Percentiles rank a stretch among this genome's conserved stretches.
phyloP scores from a whole-genome alignment of 1,140 invertebrate genomes.

The Neodiprion fabricii region DNA sequence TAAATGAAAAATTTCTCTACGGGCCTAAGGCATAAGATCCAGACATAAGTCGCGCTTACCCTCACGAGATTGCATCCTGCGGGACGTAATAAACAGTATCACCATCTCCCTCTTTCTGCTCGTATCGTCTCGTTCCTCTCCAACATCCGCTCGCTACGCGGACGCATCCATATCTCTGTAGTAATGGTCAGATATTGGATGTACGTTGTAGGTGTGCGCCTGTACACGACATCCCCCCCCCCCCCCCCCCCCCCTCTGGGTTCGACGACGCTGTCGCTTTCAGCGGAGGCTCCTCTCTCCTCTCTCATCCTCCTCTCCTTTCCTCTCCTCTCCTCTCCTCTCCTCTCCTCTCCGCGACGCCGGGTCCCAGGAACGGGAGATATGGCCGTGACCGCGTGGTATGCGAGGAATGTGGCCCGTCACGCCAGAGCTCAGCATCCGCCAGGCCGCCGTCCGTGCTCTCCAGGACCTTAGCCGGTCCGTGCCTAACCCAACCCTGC shows the following conservation, averaged over 20 bases:
- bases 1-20: too few species aligned
- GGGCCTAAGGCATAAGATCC: too few species aligned
- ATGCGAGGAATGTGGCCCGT: constrained; percentile 59
- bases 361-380: constrained; percentile 53
- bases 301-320: too few species aligned
- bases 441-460: constrained; percentile 27
- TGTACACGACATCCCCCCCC: background rate
- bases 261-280: constrained; percentile 39
- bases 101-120: too few species aligned
- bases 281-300: constrained; percentile 29
- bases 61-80: too few species aligned
- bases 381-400: constrained; percentile 59
- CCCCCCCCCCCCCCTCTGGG: constrained; percentile 15
- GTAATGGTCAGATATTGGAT: too few species aligned
- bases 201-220: too few species aligned
- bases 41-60: too few species aligned
- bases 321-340: background rate
- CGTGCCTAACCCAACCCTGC: background rate
- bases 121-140: too few species aligned
- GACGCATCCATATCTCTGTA: too few species aligned
- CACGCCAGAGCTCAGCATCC: constrained; percentile 43
- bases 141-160: too few species aligned
- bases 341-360: background rate
- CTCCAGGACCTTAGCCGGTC: constrained; percentile 7
- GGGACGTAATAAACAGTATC: too few species aligned